Evolutionary conservation across 2,888 invertebrate species (phyloP), one percentile per base, ranked within the genome.

Genomic region (Agrochola macilenta): DNA sequence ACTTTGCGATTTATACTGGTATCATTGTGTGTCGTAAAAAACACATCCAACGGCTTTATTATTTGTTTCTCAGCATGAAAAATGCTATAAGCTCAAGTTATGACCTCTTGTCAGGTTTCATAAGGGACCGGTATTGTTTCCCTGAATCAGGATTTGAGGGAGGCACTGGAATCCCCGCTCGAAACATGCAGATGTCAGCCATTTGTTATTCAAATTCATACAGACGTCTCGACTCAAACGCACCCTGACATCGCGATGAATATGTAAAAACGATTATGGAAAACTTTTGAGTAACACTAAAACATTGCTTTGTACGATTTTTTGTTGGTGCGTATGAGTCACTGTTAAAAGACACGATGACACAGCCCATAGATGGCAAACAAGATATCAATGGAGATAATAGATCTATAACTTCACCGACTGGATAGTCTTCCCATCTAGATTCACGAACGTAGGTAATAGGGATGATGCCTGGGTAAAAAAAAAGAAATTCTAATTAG

Each of bases 201-300:
- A 95, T 96, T 96, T 96, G 96, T 95, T 96, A 96, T 96, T 96
- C 96, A 96, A 95, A 96, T 96, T 93, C 89, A 87, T 89, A 90
- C 92, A 92, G 94, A 92, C 94, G 94, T 92, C 94, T 92, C 93
- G 94, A 93, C 94, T 93, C 94, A 93, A 95, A 96, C 95, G 95
- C 95, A 95, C 94, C 92, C 93, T 93, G 94, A 95, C 95, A 94
- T 93, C 89, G 89, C 92, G 90, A 96, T 96, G 96, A 96, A 95
- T 96, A 92, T 96, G 95, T 96, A 96, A 95, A 94, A 96, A 96
- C 92, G 93, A 95, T 96, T 95, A 95, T 95, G 95, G 94, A 95
- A 95, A 94, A 93, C 93, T 94, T 93, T 93, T 92, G 93, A 93
- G 93, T 93, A 92, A 91, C 85, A 90, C 89, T 91, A 89, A 71